Evolutionary conservation across 2,888 invertebrate genomes (phyloP), one percentile per base, ranked within the genome.

Genomic region (Acronicta aceris): DNA sequence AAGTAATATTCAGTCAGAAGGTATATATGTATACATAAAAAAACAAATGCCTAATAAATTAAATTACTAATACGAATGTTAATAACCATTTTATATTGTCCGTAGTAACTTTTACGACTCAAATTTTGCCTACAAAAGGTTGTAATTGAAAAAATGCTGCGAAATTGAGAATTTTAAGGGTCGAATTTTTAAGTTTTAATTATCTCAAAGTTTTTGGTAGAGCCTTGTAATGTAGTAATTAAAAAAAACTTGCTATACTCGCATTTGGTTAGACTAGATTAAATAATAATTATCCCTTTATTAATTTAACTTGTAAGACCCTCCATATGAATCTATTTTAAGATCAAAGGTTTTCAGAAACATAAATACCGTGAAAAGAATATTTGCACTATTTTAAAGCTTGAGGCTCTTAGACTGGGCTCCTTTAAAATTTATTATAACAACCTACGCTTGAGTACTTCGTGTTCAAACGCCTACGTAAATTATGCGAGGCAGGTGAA

Each of bases 391-490:
- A 74, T 68, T 66, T 52, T 52, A 51, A 30, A 53, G 61, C 65
- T 65, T 30, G 13, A 30, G 68, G 74, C 61, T 61, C 59, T 66
- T 57, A 72, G 73, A 62, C 53, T 46, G 45, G 45, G 57, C 71
- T 62, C 49, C 61, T 75, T 62, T 71, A 77, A 77, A 66, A 75
- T 77, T 74, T 65, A 75, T 77, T 49, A 63, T 55, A 56, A 66
- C 63, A 53, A 59, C 78, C 74, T 65, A 74, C 78, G 66, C 59
- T 55, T 57, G 50, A 65, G 68, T 50, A 61, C 59, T 72, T 70
- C 56, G 58, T 67, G 55, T 60, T 33, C 38, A 48, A 15, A 51
- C 76, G 60, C 73, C 76, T 30, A 76, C 73, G 58, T 52, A 53
- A 45, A 59, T 49, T n/a, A 42, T n/a, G 5, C 9, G 16, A 5